Conservation (phyloP, 1,140 invertebrate genomes). For the Drosophila virilis region DNA sequence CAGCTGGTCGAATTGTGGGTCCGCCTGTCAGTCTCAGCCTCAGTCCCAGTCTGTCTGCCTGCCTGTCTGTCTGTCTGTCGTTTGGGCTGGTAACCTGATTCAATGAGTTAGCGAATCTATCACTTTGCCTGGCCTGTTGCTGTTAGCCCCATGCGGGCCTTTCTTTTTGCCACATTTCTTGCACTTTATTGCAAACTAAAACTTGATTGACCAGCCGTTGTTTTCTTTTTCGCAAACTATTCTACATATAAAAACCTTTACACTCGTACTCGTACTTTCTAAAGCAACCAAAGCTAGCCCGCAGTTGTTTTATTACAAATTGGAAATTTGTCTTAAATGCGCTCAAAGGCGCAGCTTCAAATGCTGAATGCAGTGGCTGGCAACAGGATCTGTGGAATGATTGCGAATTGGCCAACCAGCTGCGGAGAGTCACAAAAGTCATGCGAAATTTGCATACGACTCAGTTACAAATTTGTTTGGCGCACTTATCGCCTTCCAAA, state of each 20-base stretch:
- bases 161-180: constrained; percentile 63
- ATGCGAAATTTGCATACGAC: constrained; percentile 48
- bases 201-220: constrained; percentile 66
- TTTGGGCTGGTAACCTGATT: constrained; percentile 66
- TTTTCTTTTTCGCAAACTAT: constrained; percentile 35
- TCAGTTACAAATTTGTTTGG: constrained; percentile 39
- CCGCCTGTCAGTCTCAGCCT: background rate
- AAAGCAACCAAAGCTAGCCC: constrained; percentile 49
- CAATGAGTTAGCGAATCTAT: constrained; percentile 66
- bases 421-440: constrained; percentile 39
- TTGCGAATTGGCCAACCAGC: background rate
- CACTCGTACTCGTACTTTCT: constrained; percentile 59
- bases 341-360: constrained; percentile 30
- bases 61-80: constrained; percentile 12
- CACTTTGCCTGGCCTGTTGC: constrained; percentile 30
- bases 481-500: constrained; percentile 32
- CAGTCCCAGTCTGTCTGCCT: constrained; percentile 1
- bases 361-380: constrained; percentile 19
- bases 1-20: constrained; percentile 56
- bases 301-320: constrained; percentile 75
- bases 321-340: constrained; percentile 61
- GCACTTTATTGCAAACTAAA: constrained; percentile 39
- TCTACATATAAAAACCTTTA: constrained; percentile 35
- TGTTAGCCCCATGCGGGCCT: constrained; percentile 49
- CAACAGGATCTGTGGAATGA: background rate